Evolutionary conservation across 2,888 invertebrate species (phyloP), one percentile per base, ranked within the genome.

Genomic region (Eilema depressum): DNA sequence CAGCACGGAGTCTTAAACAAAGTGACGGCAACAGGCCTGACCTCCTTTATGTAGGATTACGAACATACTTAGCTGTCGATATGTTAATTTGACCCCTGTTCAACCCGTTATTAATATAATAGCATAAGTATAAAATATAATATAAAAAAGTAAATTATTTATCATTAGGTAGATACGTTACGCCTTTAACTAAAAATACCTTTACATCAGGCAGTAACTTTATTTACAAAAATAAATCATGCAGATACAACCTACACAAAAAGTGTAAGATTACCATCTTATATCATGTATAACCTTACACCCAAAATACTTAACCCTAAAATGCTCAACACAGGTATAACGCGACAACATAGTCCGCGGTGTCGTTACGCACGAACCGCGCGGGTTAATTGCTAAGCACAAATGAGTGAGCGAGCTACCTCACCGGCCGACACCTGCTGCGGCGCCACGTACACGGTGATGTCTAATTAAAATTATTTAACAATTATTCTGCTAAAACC

Each of bases 331-430:
- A 63, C 47, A 62, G 57, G 67, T 72, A 66, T 53, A 70, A 70
- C 17, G 33, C 25, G 65, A 73, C 76, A 78, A 77, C 80, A 83
- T 84, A 75, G 82, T 77, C 77, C 81, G 78, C 82, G 72, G 69
- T 66, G 47, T 76, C 84, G 88, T 92, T 73, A 73, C 72, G 72
- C 92, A 92, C 92, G 93, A 85, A 85, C 84, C 85, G 84, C 79
- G 81, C 85, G 88, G 87, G 92, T 92, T 94, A 93, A 94, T 94
- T 93, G 93, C 91, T 87, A 89, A 88, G 90, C 92, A 88, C 91
- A 92, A 93, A 93, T 92, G 93, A 93, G 91, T 86, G 81, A 87
- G 89, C 83, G 87, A 87, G 83, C 79, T 81, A 71, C 83, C 88
- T 86, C 84, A 87, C 85, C 85, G 85, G 81, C 87, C 87, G 88